These are phyloP conservation scores for Aphrocallistes beatrix DNA, from an alignment of 37 sponge, comb jelly and placozoan species.

Conservation along the genomic window DNA sequence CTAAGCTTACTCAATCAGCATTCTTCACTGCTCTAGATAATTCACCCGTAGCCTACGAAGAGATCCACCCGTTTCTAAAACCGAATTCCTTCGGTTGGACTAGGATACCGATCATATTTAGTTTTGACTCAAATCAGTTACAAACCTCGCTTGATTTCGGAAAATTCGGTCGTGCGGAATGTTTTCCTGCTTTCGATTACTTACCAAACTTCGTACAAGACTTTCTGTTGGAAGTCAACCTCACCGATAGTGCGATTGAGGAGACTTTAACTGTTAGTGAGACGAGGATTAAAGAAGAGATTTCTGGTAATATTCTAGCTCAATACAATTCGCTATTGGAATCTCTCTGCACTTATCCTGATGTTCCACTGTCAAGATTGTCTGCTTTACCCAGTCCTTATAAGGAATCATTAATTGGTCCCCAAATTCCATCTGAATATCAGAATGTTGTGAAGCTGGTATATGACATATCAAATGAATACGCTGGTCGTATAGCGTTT, in stretches of 20 bases:
- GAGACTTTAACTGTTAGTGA: neutral
- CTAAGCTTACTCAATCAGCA: neutral
- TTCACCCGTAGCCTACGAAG: neutral
- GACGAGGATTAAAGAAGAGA: neutral
- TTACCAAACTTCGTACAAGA: neutral
- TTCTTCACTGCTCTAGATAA: neutral
- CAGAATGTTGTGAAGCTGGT: neutral
- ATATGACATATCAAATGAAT: neutral
- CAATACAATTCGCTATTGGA: neutral
- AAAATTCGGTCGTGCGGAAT: neutral
- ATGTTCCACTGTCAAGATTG: neutral
- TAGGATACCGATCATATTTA: neutral
- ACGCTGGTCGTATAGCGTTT: neutral
- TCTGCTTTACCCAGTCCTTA: neutral
- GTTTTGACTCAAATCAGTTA: constrained; percentile 7
- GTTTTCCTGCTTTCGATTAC: neutral
- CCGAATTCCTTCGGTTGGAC: neutral
- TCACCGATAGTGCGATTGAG: neutral
- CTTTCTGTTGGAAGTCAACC: neutral
- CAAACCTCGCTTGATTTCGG: constrained; percentile 8
- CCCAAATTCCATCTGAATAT: neutral
- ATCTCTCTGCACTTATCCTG: neutral
- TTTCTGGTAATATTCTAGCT: neutral
- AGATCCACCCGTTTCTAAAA: neutral
- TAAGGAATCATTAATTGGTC: neutral